Evolutionary conservation across 2,113 vertebrate genomes (phyloP).

Genomic region (Nothobranchius kuhntae): DNA sequence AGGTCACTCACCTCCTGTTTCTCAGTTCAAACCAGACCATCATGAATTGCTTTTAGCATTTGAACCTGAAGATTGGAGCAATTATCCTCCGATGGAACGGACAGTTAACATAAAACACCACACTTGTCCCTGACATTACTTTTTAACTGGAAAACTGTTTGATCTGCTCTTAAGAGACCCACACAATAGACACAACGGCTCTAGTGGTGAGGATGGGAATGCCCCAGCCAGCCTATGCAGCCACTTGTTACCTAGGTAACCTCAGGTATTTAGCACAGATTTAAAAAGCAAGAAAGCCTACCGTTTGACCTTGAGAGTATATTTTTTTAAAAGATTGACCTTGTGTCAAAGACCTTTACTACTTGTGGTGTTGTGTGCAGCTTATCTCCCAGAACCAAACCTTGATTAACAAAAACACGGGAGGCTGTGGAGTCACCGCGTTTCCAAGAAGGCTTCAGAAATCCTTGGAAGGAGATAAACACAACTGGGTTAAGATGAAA

Average conservation of each 20-base stretch:
- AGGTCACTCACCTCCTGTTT: slow-evolving; percentile 8
- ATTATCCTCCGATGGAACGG: slow-evolving; percentile 30
- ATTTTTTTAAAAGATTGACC: neutral
- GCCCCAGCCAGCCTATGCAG: neutral
- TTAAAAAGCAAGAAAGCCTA: neutral
- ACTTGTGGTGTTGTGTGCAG: slow-evolving; percentile 6
- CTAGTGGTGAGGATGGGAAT: slow-evolving; percentile 1
- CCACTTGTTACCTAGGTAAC: slow-evolving; percentile 34
- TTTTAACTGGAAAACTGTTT: no score
- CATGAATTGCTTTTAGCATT: slow-evolving; percentile 17
- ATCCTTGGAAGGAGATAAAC: neutral
- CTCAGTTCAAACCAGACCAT: slow-evolving; percentile 5
- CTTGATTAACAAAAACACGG: neutral
- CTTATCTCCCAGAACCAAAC: slow-evolving; percentile 1
- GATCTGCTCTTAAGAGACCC: no score
- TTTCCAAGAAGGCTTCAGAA: slow-evolving; percentile 11
- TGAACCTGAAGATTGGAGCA: slow-evolving; percentile 32
- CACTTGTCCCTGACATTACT: no score
- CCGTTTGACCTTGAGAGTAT: slow-evolving; percentile 10
- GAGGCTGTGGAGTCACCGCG: neutral
- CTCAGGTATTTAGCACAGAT: neutral
- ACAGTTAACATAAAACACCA: no score
- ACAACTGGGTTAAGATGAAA: neutral
- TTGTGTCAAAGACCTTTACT: neutral
- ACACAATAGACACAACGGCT: neutral